Conservation (phyloP, 1,140 invertebrate genomes). For the Andricus grossulariae region DNA sequence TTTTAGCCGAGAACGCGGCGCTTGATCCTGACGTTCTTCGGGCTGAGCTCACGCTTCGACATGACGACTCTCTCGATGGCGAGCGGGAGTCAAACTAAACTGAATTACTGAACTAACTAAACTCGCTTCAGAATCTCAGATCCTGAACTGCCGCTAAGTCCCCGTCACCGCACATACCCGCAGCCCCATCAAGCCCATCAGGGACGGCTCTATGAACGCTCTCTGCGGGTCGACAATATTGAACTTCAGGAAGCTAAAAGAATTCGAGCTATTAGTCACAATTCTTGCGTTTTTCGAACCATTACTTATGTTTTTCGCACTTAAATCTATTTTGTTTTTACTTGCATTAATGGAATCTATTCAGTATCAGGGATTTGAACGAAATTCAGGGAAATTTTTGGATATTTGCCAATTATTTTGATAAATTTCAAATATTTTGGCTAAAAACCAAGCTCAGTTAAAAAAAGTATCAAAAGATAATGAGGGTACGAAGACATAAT, state of each 20-base stretch:
- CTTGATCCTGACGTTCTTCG: slow-evolving; percentile 37
- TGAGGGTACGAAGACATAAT: no score
- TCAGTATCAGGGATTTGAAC: no score
- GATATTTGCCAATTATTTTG: no score
- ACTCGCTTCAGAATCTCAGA: slow-evolving; percentile 18
- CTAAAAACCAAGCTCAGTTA: no score
- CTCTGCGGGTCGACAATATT: background rate
- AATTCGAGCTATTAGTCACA: background rate
- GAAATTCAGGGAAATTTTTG: no score
- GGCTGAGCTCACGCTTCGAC: slow-evolving; percentile 39
- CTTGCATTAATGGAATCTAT: background rate
- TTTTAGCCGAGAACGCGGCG: background rate
- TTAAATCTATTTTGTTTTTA: no score
- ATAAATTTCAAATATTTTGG: no score
- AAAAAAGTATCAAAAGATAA: no score
- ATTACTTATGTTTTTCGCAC: no score
- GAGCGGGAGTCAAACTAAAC: slow-evolving; percentile 54
- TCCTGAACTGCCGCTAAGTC: slow-evolving; percentile 17
- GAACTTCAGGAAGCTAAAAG: background rate
- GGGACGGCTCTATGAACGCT: background rate
- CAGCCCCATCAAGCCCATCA: background rate
- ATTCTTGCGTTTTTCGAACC: no score
- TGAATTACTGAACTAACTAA: slow-evolving; percentile 13
- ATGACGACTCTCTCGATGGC: slow-evolving; percentile 44
- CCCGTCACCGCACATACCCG: background rate